These are phyloP conservation scores for Callyntrura guangdongensis DNA, from an alignment of 2,888 invertebrate genomes.

Conservation along the genomic window DNA sequence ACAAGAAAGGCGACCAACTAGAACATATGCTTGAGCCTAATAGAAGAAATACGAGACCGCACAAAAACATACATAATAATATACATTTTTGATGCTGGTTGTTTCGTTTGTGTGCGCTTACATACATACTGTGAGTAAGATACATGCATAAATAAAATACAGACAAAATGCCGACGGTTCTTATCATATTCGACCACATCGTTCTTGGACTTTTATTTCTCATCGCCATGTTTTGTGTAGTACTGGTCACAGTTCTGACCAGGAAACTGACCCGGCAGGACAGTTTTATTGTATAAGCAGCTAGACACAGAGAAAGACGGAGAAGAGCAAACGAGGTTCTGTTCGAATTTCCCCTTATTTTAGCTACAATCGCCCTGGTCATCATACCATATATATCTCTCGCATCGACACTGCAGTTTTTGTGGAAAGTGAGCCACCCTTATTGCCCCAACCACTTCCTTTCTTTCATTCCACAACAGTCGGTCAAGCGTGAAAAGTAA, in stretches of 20 bases:
- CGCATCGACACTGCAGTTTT: constrained; percentile 8
- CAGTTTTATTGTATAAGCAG: constrained; percentile 82
- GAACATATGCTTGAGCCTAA: not conserved
- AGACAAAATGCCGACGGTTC: constrained; percentile 85
- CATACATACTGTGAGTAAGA: not conserved
- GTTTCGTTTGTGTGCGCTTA: not conserved
- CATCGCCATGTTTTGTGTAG: constrained; percentile 85
- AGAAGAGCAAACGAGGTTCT: constrained; percentile 25
- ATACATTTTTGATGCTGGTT: constrained; percentile 8
- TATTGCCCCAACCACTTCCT: constrained; percentile 32
- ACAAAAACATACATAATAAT: not conserved
- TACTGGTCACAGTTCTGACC: constrained; percentile 83
- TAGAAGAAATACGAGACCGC: constrained; percentile 60
- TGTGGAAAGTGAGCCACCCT: constrained; percentile 29
- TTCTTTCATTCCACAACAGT: not conserved
- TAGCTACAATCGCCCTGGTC: not conserved
- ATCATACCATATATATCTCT: not conserved
- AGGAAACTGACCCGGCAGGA: constrained; percentile 83
- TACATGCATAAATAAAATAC: constrained; percentile 29
- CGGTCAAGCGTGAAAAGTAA: constrained; percentile 54
- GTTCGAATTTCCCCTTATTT: constrained; percentile 54
- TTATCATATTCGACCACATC: constrained; percentile 85
- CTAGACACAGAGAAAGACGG: not conserved
- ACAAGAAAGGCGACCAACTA: not conserved
- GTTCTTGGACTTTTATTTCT: constrained; percentile 85